Percentiles rank a stretch among this genome's conserved stretches.
These are phyloP conservation scores for Subanguina moxae DNA, from an alignment of 1,140 invertebrate species.

Conservation along the genomic window DNA sequence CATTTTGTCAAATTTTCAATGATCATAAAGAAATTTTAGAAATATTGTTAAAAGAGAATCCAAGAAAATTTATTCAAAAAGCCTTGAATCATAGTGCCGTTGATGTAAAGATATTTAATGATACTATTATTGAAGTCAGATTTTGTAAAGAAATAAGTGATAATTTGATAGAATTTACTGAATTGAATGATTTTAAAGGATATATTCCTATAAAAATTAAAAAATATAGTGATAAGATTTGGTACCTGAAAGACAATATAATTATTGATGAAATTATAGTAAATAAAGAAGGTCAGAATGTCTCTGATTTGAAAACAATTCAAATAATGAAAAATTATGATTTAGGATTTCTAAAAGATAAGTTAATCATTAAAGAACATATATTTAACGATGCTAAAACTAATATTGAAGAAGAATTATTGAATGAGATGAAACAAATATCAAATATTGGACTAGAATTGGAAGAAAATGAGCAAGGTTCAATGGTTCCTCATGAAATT, in stretches of 20 bases:
- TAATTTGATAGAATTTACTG: constrained; percentile 23
- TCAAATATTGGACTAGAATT: constrained; percentile 25
- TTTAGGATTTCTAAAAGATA: constrained; percentile 29
- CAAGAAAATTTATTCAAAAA: constrained; percentile 17
- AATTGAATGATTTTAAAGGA: constrained; percentile 39
- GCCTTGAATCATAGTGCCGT: constrained; percentile 6
- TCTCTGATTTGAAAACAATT: constrained; percentile 13
- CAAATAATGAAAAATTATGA: constrained; percentile 24
- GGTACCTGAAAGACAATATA: constrained; percentile 35
- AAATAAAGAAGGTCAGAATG: neutral
- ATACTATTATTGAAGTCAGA: constrained; percentile 28
- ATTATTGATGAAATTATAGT: constrained; percentile 25
- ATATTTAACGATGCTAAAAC: constrained; percentile 22
- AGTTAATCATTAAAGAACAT: constrained; percentile 31
- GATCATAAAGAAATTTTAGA: constrained; percentile 35
- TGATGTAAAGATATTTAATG: constrained; percentile 15
- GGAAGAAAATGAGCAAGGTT: constrained; percentile 26
- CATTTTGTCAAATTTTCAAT: constrained; percentile 39
- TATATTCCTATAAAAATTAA: constrained; percentile 40
- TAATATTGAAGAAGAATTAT: constrained; percentile 34
- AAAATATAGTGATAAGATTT: constrained; percentile 34
- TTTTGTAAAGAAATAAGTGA: constrained; percentile 38
- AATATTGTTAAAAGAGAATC: constrained; percentile 27
- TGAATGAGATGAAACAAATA: constrained; percentile 36
- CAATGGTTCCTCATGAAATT: constrained; percentile 30